Evolutionary conservation across 2,113 vertebrate species (phyloP).

Genomic region (Setophaga coronata): DNA sequence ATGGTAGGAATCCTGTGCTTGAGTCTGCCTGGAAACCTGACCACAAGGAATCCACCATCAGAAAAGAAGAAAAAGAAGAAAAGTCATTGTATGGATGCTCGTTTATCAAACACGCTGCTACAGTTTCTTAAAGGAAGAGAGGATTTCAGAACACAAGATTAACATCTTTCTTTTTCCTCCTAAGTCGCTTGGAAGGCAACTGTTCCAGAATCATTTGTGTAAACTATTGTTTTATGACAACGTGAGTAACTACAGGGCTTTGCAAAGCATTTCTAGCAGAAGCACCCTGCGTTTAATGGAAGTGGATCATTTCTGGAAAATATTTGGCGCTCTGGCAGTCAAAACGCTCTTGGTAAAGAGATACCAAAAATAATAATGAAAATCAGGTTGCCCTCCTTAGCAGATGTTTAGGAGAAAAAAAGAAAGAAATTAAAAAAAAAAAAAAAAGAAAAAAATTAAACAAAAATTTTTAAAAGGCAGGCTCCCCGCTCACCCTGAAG

Average conservation of each 20-base stretch:
- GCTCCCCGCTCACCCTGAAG: background rate
- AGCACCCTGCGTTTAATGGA: background rate
- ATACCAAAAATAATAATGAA: background rate
- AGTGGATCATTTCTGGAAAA: background rate
- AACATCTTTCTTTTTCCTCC: background rate
- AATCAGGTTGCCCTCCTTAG: background rate
- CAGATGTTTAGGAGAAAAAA: background rate
- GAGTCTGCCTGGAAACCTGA: constrained; percentile 89
- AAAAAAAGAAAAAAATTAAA: fast-evolving
- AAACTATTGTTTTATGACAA: background rate
- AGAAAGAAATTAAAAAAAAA: fast-evolving
- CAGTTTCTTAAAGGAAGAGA: background rate
- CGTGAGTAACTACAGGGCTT: background rate
- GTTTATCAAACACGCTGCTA: background rate
- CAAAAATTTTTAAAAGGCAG: fast-evolving
- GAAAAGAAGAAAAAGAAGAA: constrained; percentile 37
- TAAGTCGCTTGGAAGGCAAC: background rate
- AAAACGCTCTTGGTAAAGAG: background rate
- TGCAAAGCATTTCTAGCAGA: background rate
- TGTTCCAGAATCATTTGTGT: background rate
- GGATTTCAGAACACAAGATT: background rate
- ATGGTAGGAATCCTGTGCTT: constrained; percentile 90
- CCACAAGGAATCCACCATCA: constrained; percentile 12
- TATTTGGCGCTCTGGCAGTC: fast-evolving
- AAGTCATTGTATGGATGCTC: background rate